A percentile compares a stretch with the other conserved stretches of the same genome.
These are phyloP conservation scores for Pegoplata infirma DNA, from an alignment of 2,888 invertebrate species.

Conservation along the genomic window DNA sequence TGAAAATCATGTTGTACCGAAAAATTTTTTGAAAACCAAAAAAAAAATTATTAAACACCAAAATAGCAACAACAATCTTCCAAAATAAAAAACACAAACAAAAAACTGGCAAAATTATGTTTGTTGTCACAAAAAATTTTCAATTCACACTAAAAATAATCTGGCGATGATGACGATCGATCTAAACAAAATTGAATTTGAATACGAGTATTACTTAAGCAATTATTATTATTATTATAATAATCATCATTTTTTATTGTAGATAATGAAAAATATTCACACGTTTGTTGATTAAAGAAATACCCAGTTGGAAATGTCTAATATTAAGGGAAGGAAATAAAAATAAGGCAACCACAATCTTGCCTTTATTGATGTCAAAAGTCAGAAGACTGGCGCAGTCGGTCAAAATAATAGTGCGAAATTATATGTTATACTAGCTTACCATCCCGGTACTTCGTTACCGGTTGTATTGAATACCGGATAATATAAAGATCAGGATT, in stretches of 20 bases:
- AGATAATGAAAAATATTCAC: constrained; percentile 32
- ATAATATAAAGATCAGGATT: too few relatives aligned
- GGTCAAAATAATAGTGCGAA: too few relatives aligned
- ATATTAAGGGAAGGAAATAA: too few relatives aligned
- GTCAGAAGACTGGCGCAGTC: too few relatives aligned
- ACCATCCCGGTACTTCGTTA: too few relatives aligned
- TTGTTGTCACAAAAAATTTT: constrained; percentile 36
- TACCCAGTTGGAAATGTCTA: constrained; percentile 21
- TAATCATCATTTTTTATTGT: constrained; percentile 15
- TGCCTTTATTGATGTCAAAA: too few relatives aligned
- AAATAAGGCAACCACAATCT: too few relatives aligned
- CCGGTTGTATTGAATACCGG: too few relatives aligned
- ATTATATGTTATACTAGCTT: too few relatives aligned
- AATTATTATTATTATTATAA: constrained; percentile 53
- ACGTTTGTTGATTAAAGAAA: not conserved
- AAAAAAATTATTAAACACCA: too few relatives aligned
- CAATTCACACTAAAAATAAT: constrained; percentile 39
- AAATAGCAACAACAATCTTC: constrained; percentile 3
- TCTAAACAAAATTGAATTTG: constrained; percentile 47
- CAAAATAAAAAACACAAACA: too few relatives aligned
- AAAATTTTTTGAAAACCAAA: too few relatives aligned
- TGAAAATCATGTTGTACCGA: constrained; percentile 51
- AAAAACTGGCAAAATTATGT: not conserved
- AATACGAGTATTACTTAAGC: constrained; percentile 52
- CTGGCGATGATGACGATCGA: constrained; percentile 23